Evolutionary conservation across 1,140 invertebrate genomes (phyloP).

Genomic region (Bradysia coprophila): DNA sequence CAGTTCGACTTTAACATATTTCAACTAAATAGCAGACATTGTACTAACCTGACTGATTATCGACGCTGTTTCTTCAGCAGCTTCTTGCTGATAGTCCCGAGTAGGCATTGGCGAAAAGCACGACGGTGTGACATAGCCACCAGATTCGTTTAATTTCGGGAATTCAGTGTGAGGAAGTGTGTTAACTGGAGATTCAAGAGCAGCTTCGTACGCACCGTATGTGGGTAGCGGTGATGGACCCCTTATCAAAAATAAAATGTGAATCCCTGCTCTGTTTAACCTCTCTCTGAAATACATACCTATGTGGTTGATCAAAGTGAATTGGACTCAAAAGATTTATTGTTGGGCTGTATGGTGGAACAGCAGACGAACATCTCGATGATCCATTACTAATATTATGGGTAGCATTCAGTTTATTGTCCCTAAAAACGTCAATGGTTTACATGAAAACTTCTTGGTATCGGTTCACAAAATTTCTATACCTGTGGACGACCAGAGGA

Average conservation of each 20-base stretch:
- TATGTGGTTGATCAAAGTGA: constrained; percentile 6
- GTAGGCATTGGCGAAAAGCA: constrained; percentile 17
- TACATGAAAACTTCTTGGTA: not conserved
- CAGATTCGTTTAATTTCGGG: constrained; percentile 20
- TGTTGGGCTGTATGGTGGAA: constrained; percentile 13
- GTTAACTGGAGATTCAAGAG: constrained; percentile 17
- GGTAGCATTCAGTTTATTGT: constrained; percentile 22
- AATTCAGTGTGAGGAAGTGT: constrained; percentile 24
- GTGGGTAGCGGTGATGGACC: constrained; percentile 20
- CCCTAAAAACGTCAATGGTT: constrained; percentile 7
- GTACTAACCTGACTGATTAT: constrained; percentile 25
- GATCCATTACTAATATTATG: constrained; percentile 15
- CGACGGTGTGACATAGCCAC: constrained; percentile 13
- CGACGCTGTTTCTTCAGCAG: constrained; percentile 20
- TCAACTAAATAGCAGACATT: too few relatives aligned
- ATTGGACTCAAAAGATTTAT: constrained; percentile 5
- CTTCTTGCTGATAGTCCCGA: constrained; percentile 23
- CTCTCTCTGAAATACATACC: too few relatives aligned
- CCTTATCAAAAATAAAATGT: too few relatives aligned
- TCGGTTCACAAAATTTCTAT: too few relatives aligned
- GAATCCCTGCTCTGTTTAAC: too few relatives aligned
- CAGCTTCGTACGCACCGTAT: constrained; percentile 19
- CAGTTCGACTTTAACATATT: too few relatives aligned
- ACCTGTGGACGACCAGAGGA: constrained; percentile 44
- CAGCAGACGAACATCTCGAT: constrained; percentile 12